A percentile compares a stretch with the other conserved stretches of the same genome.
Conservation (phyloP, 2,113 vertebrate genomes). For the Apodemus sylvaticus region DNA sequence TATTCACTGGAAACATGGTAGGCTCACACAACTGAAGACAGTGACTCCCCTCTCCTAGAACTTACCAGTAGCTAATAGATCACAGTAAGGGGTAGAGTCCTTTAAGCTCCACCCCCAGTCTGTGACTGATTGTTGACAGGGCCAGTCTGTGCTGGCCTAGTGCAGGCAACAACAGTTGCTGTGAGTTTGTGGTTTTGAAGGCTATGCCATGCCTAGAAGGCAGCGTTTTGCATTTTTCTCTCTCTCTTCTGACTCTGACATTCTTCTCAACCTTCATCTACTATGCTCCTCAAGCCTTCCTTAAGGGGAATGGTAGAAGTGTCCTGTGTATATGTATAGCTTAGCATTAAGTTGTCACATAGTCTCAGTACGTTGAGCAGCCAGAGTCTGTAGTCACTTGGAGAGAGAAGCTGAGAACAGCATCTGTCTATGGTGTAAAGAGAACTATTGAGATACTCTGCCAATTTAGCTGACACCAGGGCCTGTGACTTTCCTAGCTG, state of each 20-base stretch:
- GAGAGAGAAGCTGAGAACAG: not conserved
- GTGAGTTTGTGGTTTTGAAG: too few relatives aligned
- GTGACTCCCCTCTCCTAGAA: not conserved
- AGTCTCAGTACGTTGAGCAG: not conserved
- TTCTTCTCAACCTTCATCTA: not conserved
- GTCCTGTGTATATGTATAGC: not conserved
- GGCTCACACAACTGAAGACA: not conserved
- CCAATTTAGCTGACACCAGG: not conserved
- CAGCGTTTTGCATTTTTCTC: not conserved
- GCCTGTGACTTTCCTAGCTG: not conserved
- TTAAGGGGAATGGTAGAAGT: too few relatives aligned
- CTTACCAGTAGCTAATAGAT: not conserved
- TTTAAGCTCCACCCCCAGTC: not conserved
- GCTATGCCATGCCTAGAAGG: not conserved
- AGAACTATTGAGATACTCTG: not conserved
- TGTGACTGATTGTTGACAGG: not conserved
- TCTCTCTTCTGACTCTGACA: not conserved
- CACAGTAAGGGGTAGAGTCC: not conserved
- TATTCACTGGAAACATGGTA: not conserved
- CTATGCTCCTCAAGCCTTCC: not conserved
- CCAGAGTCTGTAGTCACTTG: not conserved
- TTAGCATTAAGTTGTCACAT: not conserved
- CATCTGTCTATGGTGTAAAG: not conserved
- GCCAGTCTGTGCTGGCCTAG: not conserved
- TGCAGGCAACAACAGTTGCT: not conserved